phyloP scores from a whole-genome alignment of 2,888 invertebrate genomes.

The Dolichopus griseipennis region DNA sequence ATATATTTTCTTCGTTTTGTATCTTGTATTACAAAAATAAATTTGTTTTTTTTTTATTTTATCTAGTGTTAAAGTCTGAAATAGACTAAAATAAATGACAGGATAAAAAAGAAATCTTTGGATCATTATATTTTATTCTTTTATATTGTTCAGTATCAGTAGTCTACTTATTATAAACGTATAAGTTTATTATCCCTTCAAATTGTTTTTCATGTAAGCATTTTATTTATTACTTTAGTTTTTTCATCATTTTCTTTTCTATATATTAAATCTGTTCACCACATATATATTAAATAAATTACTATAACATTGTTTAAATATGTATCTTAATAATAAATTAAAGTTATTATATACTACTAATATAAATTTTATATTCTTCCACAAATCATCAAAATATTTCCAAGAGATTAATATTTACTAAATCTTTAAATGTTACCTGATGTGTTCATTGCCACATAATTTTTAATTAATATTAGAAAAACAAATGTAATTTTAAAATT shows the following conservation, averaged over 20 bases:
- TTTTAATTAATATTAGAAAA: too few species aligned
- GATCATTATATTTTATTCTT: neutral
- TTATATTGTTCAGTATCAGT: neutral
- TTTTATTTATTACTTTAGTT: neutral
- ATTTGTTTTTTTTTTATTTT: neutral
- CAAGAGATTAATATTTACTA: too few species aligned
- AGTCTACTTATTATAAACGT: neutral
- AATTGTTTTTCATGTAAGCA: neutral
- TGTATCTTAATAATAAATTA: too few species aligned
- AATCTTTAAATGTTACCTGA: too few species aligned
- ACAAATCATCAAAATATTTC: too few species aligned
- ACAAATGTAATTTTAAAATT: too few species aligned
- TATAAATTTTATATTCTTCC: too few species aligned
- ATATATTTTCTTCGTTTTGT: too few species aligned
- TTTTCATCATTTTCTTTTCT: neutral
- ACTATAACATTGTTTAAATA: too few species aligned
- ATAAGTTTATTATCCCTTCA: neutral
- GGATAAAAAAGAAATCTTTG: neutral
- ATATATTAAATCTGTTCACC: neutral
- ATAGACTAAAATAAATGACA: slow-evolving; percentile 1
- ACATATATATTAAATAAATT: neutral
- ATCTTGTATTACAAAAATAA: too few species aligned
- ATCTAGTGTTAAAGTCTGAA: neutral
- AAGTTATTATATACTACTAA: too few species aligned
- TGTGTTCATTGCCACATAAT: too few species aligned